A percentile compares a stretch with the other conserved stretches of the same genome.
These are phyloP conservation scores for Eutrigla gurnardus DNA, from an alignment of 2,797 vertebrate genomes.

Conservation along the genomic window DNA sequence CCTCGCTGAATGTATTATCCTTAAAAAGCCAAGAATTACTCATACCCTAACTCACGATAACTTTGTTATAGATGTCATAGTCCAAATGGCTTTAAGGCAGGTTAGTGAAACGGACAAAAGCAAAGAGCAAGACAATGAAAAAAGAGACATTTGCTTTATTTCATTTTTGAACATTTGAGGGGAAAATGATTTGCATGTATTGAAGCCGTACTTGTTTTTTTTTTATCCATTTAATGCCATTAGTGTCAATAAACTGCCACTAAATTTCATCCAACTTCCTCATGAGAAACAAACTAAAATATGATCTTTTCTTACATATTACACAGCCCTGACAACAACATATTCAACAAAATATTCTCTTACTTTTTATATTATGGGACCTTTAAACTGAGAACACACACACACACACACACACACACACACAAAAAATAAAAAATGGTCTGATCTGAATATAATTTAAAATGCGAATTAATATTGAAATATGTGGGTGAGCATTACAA, in stretches of 20 bases:
- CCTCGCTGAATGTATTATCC: slow-evolving; percentile 42
- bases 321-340: neutral
- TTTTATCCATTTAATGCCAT: neutral
- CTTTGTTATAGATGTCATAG: slow-evolving; percentile 30
- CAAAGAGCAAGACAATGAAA: slow-evolving; percentile 10
- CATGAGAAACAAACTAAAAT: neutral
- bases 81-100: slow-evolving; percentile 25
- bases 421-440: neutral
- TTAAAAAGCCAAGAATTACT: slow-evolving; percentile 30
- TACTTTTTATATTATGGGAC: no score
- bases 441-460: slow-evolving; percentile 5
- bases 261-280: neutral
- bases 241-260: neutral
- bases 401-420: no score
- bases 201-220: neutral
- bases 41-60: neutral
- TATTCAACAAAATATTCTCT: no score
- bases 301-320: neutral
- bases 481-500: neutral
- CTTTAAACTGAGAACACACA: neutral
- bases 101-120: slow-evolving; percentile 1
- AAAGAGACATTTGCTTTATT: slow-evolving; percentile 6
- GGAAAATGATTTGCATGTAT: neutral
- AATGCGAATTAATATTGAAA: slow-evolving; percentile 3
- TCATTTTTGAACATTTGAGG: slow-evolving; percentile 1